Evolutionary conservation across 2,113 vertebrate species (phyloP), one percentile per base, ranked within the genome.

Genomic region (Lontra canadensis): DNA sequence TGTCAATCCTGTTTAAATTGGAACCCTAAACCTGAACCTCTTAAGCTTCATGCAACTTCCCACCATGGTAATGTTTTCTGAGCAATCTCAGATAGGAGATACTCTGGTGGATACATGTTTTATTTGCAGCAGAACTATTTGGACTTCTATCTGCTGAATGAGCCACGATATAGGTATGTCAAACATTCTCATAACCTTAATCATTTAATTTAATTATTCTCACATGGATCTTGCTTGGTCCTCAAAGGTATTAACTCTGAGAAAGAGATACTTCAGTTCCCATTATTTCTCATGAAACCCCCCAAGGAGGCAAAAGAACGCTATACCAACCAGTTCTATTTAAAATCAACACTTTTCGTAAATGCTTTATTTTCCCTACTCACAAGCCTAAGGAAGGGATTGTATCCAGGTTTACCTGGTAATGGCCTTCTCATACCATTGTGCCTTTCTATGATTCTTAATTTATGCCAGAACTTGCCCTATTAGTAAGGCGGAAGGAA

Each of bases 201-300:
- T 74, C 90, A 55, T 59, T 89, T 92, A 79, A 7, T 47, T 80
- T 25, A 90, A 63, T 79, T 82, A 25, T 47, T 95, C 63, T 79
- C 25, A 59, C 14, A 6, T 44, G 13, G 4, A 63, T 76, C 34
- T 61, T 86, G 7, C 9, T 44, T 74, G 36, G 31, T 55, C 29
- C 34, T 82, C 57, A 96, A 84, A 96, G 8, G 12, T 49, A 15
- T 34, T 49, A 61, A 82, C 3, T 92, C 13, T 31, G 7, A 83
- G 12, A 76, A 69, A 89, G 93, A 84, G 17, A 31, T 57, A 55
- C 4, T 14, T 39, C 3, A 12, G 26, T 69, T 31, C 55, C 63
- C n/a, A 57, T 73, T 2, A 63, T 79, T 88, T 84, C 47, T 67
- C 44, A 91, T 55, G 10, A 94, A 92, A 57, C 21, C 4, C 4